Percentiles rank a stretch among this genome's conserved stretches.
Conservation (phyloP, 1,140 invertebrate genomes). For the Meloidogyne chitwoodi region DNA sequence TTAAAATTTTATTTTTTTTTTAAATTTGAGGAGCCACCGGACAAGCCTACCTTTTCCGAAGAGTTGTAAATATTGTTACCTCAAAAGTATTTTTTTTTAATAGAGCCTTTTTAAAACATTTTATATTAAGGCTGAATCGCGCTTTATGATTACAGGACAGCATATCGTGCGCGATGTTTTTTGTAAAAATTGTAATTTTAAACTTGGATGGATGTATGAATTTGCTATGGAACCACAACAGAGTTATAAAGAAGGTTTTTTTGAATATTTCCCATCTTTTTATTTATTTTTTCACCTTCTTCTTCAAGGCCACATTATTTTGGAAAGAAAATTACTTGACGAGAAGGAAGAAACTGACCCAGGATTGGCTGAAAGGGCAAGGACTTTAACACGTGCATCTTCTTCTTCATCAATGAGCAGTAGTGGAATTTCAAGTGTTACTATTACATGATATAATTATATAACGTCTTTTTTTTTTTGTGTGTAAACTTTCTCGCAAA, state of each 20-base stretch:
- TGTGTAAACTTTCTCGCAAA: not conserved
- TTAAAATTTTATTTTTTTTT: not conserved
- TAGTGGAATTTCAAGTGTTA: slow-evolving; percentile 35
- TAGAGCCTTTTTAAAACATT: not conserved
- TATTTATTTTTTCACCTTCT: not conserved
- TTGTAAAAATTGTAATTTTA: slow-evolving; percentile 35
- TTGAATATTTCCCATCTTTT: not conserved
- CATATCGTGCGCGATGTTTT: slow-evolving; percentile 50
- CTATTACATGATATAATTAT: slow-evolving; percentile 25
- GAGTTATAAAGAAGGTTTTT: slow-evolving; percentile 49
- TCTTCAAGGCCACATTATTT: slow-evolving; percentile 38
- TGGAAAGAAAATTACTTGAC: slow-evolving; percentile 34
- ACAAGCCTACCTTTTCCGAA: slow-evolving; percentile 45
- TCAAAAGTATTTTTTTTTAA: not conserved
- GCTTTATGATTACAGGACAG: slow-evolving; percentile 49
- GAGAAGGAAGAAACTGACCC: slow-evolving; percentile 37
- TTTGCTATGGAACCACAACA: slow-evolving; percentile 51
- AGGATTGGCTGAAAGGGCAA: slow-evolving; percentile 28
- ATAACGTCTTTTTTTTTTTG: not conserved
- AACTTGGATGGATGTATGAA: slow-evolving; percentile 57
- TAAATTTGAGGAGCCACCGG: slow-evolving; percentile 47
- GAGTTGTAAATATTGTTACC: slow-evolving; percentile 43
- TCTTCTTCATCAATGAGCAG: slow-evolving; percentile 40
- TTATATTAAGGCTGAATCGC: slow-evolving; percentile 19
- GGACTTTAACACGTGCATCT: slow-evolving; percentile 20